Evolutionary conservation across 2,113 vertebrate genomes (phyloP).

Genomic region (Stomatorhinus ivindoensis): DNA sequence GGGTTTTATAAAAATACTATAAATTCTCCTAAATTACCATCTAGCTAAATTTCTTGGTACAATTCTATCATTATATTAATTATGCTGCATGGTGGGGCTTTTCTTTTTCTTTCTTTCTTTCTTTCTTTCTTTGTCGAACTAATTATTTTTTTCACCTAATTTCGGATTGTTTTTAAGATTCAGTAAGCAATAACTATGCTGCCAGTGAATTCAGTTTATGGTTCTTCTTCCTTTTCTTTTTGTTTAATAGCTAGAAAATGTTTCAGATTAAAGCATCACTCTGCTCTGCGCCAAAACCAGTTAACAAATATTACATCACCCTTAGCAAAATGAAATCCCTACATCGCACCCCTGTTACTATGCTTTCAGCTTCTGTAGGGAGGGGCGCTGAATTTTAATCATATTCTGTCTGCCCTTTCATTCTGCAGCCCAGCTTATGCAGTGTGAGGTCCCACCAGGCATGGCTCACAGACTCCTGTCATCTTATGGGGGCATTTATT

Average conservation of each 20-base stretch:
- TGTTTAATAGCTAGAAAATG: background rate
- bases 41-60: background rate
- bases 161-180: background rate
- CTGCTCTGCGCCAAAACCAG: background rate
- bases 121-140: background rate
- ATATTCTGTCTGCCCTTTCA: background rate
- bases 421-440: background rate
- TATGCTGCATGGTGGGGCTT: background rate
- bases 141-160: background rate
- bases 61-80: background rate
- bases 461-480: background rate
- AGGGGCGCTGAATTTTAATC: background rate
- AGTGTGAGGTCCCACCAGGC: background rate
- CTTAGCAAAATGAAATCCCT: background rate
- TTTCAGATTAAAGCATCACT: background rate
- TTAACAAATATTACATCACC: background rate
- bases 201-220: background rate
- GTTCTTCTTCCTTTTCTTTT: background rate
- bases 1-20: background rate
- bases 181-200: background rate
- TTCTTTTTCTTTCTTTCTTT: background rate
- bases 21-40: background rate
- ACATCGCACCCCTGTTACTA: background rate
- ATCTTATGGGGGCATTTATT: background rate
- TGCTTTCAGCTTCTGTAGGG: background rate